Conservation (phyloP, 2,888 invertebrate genomes). For the Synergus laeviventris region DNA sequence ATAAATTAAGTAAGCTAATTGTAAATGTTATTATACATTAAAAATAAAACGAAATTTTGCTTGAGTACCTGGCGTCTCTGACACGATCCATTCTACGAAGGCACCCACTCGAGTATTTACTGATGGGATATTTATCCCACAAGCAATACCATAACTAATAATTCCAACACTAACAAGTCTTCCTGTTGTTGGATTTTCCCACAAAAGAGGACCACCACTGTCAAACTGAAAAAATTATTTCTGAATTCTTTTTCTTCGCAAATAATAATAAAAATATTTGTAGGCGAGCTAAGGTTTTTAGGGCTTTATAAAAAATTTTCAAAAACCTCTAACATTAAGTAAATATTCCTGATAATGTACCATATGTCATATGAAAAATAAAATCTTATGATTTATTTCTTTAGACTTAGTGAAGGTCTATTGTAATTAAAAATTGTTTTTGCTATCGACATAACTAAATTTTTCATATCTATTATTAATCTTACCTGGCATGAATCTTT, state of each 20-base stretch:
- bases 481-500: slow-evolving; percentile 81
- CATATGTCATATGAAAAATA: too few species aligned
- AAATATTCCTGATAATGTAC: too few species aligned
- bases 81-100: slow-evolving; percentile 79
- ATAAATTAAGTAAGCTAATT: neutral
- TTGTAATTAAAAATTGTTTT: too few species aligned
- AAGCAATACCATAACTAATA: slow-evolving; percentile 79
- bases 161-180: slow-evolving; percentile 75
- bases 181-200: slow-evolving; percentile 74
- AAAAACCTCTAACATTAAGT: too few species aligned
- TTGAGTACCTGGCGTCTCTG: neutral
- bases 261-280: too few species aligned
- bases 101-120: slow-evolving; percentile 79
- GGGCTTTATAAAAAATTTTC: too few species aligned
- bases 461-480: neutral
- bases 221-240: slow-evolving; percentile 59
- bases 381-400: too few species aligned
- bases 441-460: too few species aligned
- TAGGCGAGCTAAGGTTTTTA: too few species aligned
- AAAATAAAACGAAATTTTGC: neutral
- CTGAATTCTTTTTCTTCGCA: too few species aligned
- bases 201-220: slow-evolving; percentile 80
- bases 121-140: slow-evolving; percentile 77
- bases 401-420: neutral
- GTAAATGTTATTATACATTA: neutral